These are phyloP conservation scores for Nyleta sp. DNA, from an alignment of 2,888 invertebrate genomes.

Conservation along the genomic window DNA sequence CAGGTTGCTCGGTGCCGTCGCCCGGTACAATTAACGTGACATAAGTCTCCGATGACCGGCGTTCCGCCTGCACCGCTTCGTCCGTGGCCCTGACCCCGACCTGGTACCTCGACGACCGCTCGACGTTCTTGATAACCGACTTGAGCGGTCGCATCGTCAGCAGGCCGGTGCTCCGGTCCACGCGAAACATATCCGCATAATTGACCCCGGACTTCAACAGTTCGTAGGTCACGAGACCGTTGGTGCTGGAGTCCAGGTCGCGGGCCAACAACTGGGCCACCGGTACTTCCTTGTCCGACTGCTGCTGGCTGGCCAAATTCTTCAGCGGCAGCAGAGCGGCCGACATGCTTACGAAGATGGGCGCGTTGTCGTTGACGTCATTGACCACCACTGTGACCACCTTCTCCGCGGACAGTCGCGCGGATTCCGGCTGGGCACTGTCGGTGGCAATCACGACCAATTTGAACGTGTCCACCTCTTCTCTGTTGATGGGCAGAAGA, in stretches of 20 bases:
- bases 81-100: constrained; percentile 95
- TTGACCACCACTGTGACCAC: constrained; percentile 96
- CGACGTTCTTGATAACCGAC: constrained; percentile 84
- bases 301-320: constrained; percentile 73
- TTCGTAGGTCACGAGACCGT: constrained; percentile 96
- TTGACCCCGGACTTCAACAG: constrained; percentile 89
- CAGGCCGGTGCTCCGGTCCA: constrained; percentile 91
- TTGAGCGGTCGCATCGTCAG: constrained; percentile 84
- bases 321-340: constrained; percentile 90
- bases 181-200: constrained; percentile 87
- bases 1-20: constrained; percentile 81
- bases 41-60: constrained; percentile 93
- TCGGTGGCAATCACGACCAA: constrained; percentile 96
- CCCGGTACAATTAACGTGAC: constrained; percentile 91
- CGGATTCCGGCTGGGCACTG: constrained; percentile 89
- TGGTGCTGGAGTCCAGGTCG: constrained; percentile 95
- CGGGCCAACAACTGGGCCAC: constrained; percentile 91
- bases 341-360: constrained; percentile 95
- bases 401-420: constrained; percentile 93
- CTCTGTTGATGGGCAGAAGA: constrained; percentile 93
- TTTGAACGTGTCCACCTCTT: constrained; percentile 93
- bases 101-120: constrained; percentile 87
- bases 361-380: constrained; percentile 97
- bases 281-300: constrained; percentile 85
- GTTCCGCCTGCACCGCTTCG: constrained; percentile 94